Evolutionary conservation across 2,113 vertebrate genomes (phyloP), one percentile per base, ranked within the genome.

Genomic region (Falco punctatus): DNA sequence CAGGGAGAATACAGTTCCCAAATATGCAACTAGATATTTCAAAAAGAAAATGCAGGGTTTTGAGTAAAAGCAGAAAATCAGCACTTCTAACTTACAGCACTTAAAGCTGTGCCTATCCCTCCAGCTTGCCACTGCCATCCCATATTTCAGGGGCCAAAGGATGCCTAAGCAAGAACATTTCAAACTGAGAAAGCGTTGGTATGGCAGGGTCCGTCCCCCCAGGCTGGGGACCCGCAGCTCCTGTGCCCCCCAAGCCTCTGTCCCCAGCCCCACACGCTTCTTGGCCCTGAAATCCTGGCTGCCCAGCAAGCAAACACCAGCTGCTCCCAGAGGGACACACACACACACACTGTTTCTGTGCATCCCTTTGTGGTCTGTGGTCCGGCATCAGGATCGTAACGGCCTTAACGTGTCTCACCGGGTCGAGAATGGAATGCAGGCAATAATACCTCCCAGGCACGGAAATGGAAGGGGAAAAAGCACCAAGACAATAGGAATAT

Each of bases 111-210:
- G 62, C 32, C 64, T 14, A 42, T 32, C 23, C 19, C 17, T 64
- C n/a, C 33, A 10, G 10, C 48, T 70, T 4, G 2, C 38, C 26
- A 4, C 8, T 4, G 30, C 21, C 18, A 13, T 22, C 51, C 32
- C 23, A 1, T 15, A 9, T 44, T 40, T 30, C 44, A 11, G 32
- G 4, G 5, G 32, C 7, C 35, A 35, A 57, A 51, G 0, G 2
- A 13, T 35, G 35, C 30, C 58, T 28, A 6, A 32, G 42, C 55
- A 64, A 13, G 49, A 21, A 26, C 26, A 54, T 17, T 52, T 33
- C 58, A n/a, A 86, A 59, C 19, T 0, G 0, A 46, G 38, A 32
- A 17, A 15, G 3, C 17, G 27, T 51, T 24, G 38, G 27, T 13
- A 11, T 11, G 18, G 9, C n/a, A n/a, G 30, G 46, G 16, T 49